Evolutionary conservation across 2,888 invertebrate genomes (phyloP).

Genomic region (Erebia ligea): DNA sequence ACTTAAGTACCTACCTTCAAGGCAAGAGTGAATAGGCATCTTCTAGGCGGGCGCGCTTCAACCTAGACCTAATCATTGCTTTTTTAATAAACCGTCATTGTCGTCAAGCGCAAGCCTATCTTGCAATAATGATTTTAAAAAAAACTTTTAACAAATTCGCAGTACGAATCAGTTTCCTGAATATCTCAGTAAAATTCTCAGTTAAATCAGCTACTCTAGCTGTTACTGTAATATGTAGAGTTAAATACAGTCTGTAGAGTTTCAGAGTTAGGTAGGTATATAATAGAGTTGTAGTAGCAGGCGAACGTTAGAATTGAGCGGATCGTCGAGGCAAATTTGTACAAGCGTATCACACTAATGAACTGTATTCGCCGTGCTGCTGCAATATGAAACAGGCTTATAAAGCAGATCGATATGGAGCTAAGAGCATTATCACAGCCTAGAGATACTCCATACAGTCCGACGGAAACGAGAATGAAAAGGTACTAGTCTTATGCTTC

Average conservation of each 20-base stretch:
- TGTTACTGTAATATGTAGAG: background rate
- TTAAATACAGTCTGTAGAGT: background rate
- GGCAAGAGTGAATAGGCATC: too few species aligned
- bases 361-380: background rate
- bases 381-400: background rate
- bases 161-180: background rate
- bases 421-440: too few species aligned
- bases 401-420: background rate
- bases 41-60: too few species aligned
- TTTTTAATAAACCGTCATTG: too few species aligned
- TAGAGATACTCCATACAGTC: too few species aligned
- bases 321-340: conserved; percentile 14
- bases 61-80: too few species aligned
- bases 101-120: too few species aligned
- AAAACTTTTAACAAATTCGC: background rate
- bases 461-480: too few species aligned
- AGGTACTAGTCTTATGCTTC: too few species aligned
- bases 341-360: conserved; percentile 13
- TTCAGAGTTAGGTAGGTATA: background rate
- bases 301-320: conserved; percentile 1
- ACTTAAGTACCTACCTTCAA: too few species aligned
- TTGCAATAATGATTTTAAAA: too few species aligned
- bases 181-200: background rate
- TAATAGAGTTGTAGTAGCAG: background rate
- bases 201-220: too few species aligned